Evolutionary conservation across 2,888 invertebrate genomes (phyloP), one percentile per base, ranked within the genome.

Genomic region (Ormyrus labotus): DNA sequence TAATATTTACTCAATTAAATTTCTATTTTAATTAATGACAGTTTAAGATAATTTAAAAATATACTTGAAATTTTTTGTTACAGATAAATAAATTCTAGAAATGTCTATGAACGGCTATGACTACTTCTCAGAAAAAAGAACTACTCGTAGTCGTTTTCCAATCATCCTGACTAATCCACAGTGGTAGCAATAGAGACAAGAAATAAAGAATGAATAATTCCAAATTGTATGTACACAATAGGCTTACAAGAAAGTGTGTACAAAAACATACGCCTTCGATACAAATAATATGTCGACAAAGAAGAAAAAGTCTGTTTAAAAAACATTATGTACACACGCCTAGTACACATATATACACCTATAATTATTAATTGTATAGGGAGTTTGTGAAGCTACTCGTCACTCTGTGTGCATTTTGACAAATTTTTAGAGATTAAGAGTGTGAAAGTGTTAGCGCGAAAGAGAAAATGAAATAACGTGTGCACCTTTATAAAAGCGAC

Each of bases 171-270:
- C 72, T 83, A 84, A 76, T 80, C 84, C 86, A 75, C 85, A 86
- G 82, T 84, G 84, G 82, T 86, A 86, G 83, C 85, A 81, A 83
- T 82, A 83, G 80, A 85, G 84, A 83, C 84, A 61, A 10, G 4
- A 55, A 57, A 10, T 10, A 53, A 10, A 60, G 58, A 9, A 55
- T 11, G 6, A 10, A 34, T 34, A 34, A 73, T 65, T 55, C 64
- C 64, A 53, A 48, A 65, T 47, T 50, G 50, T 19, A 19, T 50
- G 51, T 34, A 51, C 60, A 13, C 60, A 19, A 6, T 13, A n/a
- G 55, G 48, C 13, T 34, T 34, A 34, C 34, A 34, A 34, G 3
- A 34, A 34, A 4, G 34, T 34, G 34, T 34, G 34, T 34, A 34
- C 34, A 34, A 3, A 34, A 34, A 34, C 34, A 50, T 48, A 10